Base-by-base conservation (phyloP, 2,888 invertebrate species). In the Geophilus truncorum region DNA sequence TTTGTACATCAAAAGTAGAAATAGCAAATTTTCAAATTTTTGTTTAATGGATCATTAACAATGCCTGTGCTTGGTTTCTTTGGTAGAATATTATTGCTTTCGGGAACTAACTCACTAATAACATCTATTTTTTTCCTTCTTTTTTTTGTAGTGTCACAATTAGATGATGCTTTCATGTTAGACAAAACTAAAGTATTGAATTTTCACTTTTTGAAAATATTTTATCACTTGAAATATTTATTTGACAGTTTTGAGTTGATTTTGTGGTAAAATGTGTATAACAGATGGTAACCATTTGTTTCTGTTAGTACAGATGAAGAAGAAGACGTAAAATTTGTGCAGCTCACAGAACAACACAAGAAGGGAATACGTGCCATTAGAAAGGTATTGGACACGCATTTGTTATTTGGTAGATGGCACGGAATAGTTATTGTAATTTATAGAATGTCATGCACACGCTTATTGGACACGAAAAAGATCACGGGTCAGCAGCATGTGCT, bases 351-450 rank as follows among this genome's bases (percentile, higher is more conserved):
- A 85, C 92, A 91, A 86, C 94, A 97, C 88, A 96, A 95, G 89
- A 92, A 92, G 84, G 96, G 94, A 84, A 96, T 97, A 87, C 90
- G 97, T 86, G 94, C 95, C 84, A 93, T 96, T 87, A 90, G 97
- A 89, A 95, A 96, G 92, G 94, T 94, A 90, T 88, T 90, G 78
- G 34, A 75, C 4, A n/a, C n/a, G n/a, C n/a, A n/a, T n/a, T n/a
- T n/a, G n/a, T n/a, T n/a, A n/a, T n/a, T n/a, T n/a, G n/a, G n/a
- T n/a, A n/a, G n/a, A n/a, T n/a, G n/a, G n/a, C n/a, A n/a, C n/a
- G n/a, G n/a, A n/a, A n/a, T n/a, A n/a, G n/a, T n/a, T n/a, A n/a
- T 15, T 79, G 15, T 34, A 51, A 79, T 79, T 25, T 51, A 18
- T 18, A 18, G 5, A 21, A 18, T n/a, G 18, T 51, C 51, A 51